Evolutionary conservation across 2,113 vertebrate genomes (phyloP), one percentile per base, ranked within the genome.

Genomic region (Morone chrysops): DNA sequence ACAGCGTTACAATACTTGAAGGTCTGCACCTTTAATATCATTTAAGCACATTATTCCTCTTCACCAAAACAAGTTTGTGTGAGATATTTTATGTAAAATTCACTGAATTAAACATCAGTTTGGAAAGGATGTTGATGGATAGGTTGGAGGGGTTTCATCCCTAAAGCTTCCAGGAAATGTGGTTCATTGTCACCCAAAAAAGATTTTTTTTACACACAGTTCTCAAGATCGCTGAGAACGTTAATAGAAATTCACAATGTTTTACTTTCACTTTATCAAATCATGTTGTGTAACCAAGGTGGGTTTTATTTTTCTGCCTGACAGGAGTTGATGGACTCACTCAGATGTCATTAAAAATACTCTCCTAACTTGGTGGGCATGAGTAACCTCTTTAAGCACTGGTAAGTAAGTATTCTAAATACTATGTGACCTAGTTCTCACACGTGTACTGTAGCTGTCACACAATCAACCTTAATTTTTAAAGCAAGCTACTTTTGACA

Each of bases 391-490:
- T 88, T 83, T 85, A 92, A 86, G 86, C 72, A 51, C 76, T 71
- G 67, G 84, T 87, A 76, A 85, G 86, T 82, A 80, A 75, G 88
- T 76, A 78, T 80, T 69, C 63, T 92, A 89, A 93, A 93, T 89
- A 89, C 90, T 56, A 10, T 59, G 69, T 90, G 91, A 93, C 91
- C 92, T 76, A 93, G 80, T 92, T 92, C 89, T 90, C 86, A 89
- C 86, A 90, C 77, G 84, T 91, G 89, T 71, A 17, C 81, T 63
- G 78, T 45, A 81, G 92, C 92, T 90, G 92, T 92, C 91, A 90
- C 86, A 62, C 76, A 92, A 90, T 91, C 90, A 90, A 88, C 70
- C 75, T 81, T 79, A 61, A 77, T 85, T 85, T 83, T 71, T 56
- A 17, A 51, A 80, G 80, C 75, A 77, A 91, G 86, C 84, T 83